A percentile compares a stretch with the other conserved stretches of the same genome.
These are phyloP conservation scores for Oreohelix idahoensis DNA, from an alignment of 1,140 invertebrate species.

Conservation along the genomic window DNA sequence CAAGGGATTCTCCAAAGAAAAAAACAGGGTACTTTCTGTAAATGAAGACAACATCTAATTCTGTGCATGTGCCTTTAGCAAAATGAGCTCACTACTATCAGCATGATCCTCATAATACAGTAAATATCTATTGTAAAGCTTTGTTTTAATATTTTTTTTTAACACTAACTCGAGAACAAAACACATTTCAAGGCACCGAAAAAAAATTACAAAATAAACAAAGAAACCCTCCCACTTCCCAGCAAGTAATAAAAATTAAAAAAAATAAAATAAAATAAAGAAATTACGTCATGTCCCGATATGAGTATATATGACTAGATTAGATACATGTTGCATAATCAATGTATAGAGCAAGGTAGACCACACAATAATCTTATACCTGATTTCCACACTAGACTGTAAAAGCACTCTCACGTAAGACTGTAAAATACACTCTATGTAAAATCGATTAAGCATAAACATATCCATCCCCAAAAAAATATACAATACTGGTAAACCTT, in stretches of 20 bases:
- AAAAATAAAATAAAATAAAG: background rate
- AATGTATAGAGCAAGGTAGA: conserved; percentile 24
- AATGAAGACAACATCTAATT: too few relatives aligned
- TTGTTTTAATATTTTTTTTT: conserved; percentile 46
- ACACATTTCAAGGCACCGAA: conserved; percentile 67
- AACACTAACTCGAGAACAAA: conserved; percentile 58
- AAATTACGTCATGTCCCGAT: conserved; percentile 48
- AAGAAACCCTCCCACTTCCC: background rate
- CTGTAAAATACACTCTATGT: conserved; percentile 15
- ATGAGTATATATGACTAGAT: conserved; percentile 67
- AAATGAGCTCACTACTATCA: background rate
- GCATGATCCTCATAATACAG: conserved; percentile 41
- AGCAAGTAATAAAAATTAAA: background rate
- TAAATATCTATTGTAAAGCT: conserved; percentile 62
- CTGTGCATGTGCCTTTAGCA: too few relatives aligned
- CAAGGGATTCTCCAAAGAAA: too few relatives aligned
- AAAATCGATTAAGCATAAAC: conserved; percentile 24
- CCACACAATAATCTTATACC: conserved; percentile 13
- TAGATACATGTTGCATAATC: conserved; percentile 34
- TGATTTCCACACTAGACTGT: background rate
- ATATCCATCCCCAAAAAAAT: background rate
- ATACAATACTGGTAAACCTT: too few relatives aligned
- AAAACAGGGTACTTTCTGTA: too few relatives aligned
- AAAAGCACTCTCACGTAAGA: background rate
- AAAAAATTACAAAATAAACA: conserved; percentile 49